Conservation (phyloP, 2,113 vertebrate genomes). For the Trogon surrucura region DNA sequence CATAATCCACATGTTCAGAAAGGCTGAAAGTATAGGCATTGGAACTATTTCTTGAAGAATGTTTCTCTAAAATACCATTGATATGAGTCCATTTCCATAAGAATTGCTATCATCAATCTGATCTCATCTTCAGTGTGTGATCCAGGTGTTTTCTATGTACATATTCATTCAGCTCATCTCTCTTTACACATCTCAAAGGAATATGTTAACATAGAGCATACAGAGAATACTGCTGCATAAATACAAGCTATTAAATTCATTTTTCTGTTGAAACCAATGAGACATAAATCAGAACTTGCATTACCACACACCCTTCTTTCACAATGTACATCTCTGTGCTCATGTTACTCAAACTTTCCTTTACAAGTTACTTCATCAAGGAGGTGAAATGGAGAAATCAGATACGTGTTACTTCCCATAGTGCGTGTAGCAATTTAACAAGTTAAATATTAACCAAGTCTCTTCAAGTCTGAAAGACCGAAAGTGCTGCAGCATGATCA, state of each 20-base stretch:
- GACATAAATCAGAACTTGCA: neutral
- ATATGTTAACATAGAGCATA: neutral
- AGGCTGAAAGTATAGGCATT: neutral
- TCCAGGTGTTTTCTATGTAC: neutral
- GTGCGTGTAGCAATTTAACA: neutral
- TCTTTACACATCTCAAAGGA: neutral
- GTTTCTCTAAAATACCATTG: neutral
- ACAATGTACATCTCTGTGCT: neutral
- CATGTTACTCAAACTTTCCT: neutral
- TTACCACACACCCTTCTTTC: neutral
- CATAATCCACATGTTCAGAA: constrained; percentile 43
- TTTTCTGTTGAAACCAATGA: neutral
- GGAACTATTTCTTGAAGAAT: neutral
- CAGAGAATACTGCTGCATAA: neutral
- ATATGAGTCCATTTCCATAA: neutral
- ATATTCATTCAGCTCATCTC: neutral
- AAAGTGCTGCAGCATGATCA: neutral
- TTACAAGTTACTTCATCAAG: neutral
- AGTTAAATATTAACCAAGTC: neutral
- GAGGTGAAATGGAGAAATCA: neutral
- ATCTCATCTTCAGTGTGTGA: neutral
- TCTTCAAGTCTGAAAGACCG: neutral
- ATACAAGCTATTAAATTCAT: neutral
- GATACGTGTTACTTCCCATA: neutral
- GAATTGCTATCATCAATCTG: neutral